Conservation (phyloP, 2,113 vertebrate species). For the Zapornia atra region DNA sequence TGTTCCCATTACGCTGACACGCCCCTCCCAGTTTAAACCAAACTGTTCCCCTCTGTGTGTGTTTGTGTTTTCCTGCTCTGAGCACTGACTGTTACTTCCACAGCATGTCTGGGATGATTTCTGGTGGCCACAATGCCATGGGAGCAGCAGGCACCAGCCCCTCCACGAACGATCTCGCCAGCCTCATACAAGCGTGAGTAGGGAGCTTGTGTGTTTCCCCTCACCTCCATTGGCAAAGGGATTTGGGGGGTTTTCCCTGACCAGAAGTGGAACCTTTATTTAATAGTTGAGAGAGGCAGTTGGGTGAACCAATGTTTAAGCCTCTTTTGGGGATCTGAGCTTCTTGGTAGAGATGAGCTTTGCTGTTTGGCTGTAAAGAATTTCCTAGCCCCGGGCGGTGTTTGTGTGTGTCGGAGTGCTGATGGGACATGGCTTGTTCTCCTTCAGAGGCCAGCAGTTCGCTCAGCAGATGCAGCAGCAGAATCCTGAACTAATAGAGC, state of each 20-base stretch:
- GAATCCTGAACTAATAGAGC: slow-evolving; percentile 94
- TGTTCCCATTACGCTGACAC: rapidly evolving
- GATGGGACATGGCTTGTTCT: rapidly evolving
- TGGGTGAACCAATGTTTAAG: background rate
- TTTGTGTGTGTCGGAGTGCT: background rate
- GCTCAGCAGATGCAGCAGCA: slow-evolving; percentile 98
- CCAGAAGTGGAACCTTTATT: background rate
- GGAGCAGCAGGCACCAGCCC: slow-evolving; percentile 69
- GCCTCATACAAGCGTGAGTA: slow-evolving; percentile 95
- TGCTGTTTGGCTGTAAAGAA: rapidly evolving
- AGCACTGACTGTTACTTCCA: rapidly evolving
- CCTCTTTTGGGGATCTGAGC: background rate
- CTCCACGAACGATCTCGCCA: slow-evolving; percentile 85
- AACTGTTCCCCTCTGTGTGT: background rate
- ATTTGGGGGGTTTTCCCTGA: background rate
- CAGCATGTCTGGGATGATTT: slow-evolving; percentile 97
- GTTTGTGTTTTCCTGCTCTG: background rate
- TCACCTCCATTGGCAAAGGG: rapidly evolving
- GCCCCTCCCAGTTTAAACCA: background rate
- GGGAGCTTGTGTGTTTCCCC: too few relatives aligned
- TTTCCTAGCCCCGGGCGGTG: background rate
- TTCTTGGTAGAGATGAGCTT: background rate
- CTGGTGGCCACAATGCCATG: slow-evolving; percentile 82
- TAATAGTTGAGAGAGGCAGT: background rate
- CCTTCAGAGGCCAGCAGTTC: slow-evolving; percentile 90